phyloP scores from a whole-genome alignment of 2,797 vertebrate genomes.

The Leuciscus waleckii region DNA sequence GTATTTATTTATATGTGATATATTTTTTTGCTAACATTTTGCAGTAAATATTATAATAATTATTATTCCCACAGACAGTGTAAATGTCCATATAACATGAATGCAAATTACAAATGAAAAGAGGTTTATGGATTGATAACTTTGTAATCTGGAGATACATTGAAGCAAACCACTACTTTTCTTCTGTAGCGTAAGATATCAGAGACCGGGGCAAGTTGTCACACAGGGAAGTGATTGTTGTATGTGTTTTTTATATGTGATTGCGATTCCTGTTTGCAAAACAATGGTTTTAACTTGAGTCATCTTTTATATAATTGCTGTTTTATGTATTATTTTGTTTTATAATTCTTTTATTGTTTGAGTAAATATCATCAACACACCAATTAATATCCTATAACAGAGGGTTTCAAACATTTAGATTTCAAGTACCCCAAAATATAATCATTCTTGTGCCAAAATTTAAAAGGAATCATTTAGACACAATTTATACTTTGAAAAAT shows the following conservation, averaged over 20 bases:
- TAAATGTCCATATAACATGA: not conserved
- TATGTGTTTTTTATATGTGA: not conserved
- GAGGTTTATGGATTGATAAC: not conserved
- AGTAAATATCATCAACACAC: not conserved
- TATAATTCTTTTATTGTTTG: not conserved
- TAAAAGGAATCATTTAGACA: not conserved
- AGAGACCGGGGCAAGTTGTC: conserved; percentile 2
- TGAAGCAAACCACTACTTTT: not conserved
- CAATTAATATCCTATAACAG: not conserved
- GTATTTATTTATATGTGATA: not conserved
- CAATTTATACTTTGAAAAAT: not conserved
- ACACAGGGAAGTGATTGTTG: not conserved
- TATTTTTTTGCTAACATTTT: not conserved
- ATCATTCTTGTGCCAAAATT: not conserved
- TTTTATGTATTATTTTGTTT: not conserved
- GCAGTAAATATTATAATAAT: not conserved
- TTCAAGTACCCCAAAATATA: not conserved
- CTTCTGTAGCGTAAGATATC: not conserved
- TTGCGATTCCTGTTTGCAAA: not conserved
- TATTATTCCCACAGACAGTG: not conserved
- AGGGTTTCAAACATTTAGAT: not conserved
- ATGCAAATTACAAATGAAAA: not conserved
- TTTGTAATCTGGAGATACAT: not conserved
- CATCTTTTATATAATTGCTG: not conserved
- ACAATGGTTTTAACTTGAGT: not conserved